Base-by-base conservation (phyloP, 2,797 vertebrate species). In the Sebastes flavidus region DNA sequence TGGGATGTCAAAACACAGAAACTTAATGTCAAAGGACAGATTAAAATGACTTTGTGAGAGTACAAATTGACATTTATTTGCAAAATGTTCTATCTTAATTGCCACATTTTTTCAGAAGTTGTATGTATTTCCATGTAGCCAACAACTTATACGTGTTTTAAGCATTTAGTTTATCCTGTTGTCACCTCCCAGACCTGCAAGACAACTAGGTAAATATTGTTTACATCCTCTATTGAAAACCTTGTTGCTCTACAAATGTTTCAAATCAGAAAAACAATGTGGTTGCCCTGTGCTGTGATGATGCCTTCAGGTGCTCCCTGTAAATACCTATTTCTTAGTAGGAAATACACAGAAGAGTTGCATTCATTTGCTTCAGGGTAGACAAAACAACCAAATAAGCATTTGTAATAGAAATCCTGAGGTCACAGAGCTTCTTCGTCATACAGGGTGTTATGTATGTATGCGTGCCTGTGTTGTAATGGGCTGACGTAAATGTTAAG, bases 301-400 rank as follows among this genome's bases (percentile, higher is more conserved):
- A 7, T 71, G 54, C 73, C 24, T 74, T 84, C 68, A 77, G 10
- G 65, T 68, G 7, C 58, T 32, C 16, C 32, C 59, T 49, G 63
- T 32, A 66, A 81, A 77, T 65, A 24, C 7, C 1, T 1, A 8
- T 1, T 9, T 59, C n/a, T 5, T 22, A 6, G 2, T 32, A 18
- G 20, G 6, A 81, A 70, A 29, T 34, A 29, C 38, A 65, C 1
- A 0, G 12, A 18, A 1, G 0, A 32, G 42, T 52, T 63, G 0
- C 36, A 8, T 63, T 54, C 3, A n/a, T 1, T 5, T 30, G 0
- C 4, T 32, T 20, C 9, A 7, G 11, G 5, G 10, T 1, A 27
- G 6, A 7, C 8, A 30, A 60, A 54, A 55, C 12, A 22, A 20
- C 27, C 11, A 25, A 11, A 8, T 32, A 5, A 29, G 18, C 3